These are phyloP conservation scores for Chaetura pelagica DNA, from an alignment of 2,113 vertebrate genomes.

Conservation along the genomic window DNA sequence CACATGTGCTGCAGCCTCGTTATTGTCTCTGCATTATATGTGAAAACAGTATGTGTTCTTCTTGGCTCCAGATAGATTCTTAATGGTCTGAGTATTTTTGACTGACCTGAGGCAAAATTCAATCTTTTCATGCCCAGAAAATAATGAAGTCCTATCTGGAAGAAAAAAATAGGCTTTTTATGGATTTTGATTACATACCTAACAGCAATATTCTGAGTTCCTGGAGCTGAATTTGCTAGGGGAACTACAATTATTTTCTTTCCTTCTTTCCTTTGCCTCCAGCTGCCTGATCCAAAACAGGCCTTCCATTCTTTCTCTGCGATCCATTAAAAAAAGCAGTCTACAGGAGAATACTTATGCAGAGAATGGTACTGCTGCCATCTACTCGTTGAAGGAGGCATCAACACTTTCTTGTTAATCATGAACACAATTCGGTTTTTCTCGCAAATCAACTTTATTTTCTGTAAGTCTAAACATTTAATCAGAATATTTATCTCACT, in stretches of 20 bases:
- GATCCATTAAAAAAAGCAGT: neutral
- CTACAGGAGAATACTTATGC: neutral
- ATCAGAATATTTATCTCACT: slow-evolving; percentile 21
- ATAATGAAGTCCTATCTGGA: neutral
- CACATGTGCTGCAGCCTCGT: neutral
- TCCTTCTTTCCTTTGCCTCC: neutral
- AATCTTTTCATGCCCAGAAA: neutral
- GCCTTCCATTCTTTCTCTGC: neutral
- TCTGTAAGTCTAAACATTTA: slow-evolving; percentile 35
- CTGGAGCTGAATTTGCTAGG: neutral
- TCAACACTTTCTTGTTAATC: neutral
- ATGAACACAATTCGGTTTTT: neutral
- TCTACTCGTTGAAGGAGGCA: slow-evolving; percentile 1
- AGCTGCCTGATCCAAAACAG: slow-evolving; percentile 21
- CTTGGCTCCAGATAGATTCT: neutral
- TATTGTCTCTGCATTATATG: neutral
- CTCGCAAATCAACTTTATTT: neutral
- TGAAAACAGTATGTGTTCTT: neutral
- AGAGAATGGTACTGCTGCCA: slow-evolving; percentile 44
- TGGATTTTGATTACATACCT: neutral
- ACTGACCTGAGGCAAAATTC: neutral
- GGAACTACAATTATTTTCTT: neutral
- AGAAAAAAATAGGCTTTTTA: neutral
- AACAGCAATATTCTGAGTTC: neutral
- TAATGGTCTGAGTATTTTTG: neutral